Conservation (phyloP, 1,140 invertebrate genomes). For the Steinernema khuongi region DNA sequence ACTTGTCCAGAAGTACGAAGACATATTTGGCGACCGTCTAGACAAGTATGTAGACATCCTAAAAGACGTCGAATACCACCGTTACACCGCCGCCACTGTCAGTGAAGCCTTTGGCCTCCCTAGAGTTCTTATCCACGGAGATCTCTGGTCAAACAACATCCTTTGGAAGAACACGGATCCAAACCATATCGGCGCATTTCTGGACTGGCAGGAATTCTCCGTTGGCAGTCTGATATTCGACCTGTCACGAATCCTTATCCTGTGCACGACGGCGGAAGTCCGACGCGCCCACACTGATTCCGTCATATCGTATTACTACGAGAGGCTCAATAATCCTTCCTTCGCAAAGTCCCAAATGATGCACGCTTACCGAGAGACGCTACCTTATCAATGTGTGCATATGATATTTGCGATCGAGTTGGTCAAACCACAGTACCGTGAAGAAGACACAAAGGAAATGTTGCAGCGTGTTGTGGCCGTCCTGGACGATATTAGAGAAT, state of each 20-base stretch:
- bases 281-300: not conserved
- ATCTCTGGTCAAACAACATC: conserved; percentile 5
- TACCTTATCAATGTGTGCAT: not conserved
- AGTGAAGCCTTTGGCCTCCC: not conserved
- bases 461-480: not conserved
- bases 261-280: not conserved
- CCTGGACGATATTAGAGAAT: no score
- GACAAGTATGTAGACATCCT: no score
- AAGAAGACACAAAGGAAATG: not conserved
- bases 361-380: not conserved
- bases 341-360: not conserved
- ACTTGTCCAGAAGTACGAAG: no score
- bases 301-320: not conserved
- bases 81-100: not conserved
- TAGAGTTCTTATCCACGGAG: not conserved
- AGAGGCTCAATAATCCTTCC: not conserved
- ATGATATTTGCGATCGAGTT: not conserved
- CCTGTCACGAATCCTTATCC: not conserved
- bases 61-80: not conserved
- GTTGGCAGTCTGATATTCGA: not conserved
- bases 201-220: conserved; percentile 7
- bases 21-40: no score
- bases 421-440: not conserved
- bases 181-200: not conserved
- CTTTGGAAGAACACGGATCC: not conserved